These are phyloP conservation scores for Drosophila rubida DNA, from an alignment of 2,888 invertebrate species.

Conservation along the genomic window DNA sequence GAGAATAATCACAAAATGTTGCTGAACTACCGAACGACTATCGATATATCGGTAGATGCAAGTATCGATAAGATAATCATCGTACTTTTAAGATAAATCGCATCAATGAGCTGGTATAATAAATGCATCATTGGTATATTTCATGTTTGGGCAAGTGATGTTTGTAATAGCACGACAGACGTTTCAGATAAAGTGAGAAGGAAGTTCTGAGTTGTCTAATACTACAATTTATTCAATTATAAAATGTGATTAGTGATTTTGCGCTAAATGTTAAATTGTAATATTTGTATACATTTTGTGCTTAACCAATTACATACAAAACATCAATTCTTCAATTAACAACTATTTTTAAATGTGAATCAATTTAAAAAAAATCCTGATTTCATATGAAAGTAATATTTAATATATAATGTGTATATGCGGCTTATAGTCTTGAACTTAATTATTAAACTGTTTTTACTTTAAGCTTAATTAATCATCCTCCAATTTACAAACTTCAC, in stretches of 20 bases:
- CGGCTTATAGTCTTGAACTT: too few relatives aligned
- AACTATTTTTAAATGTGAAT: too few relatives aligned
- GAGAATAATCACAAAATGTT: constrained; percentile 67
- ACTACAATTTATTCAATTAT: not conserved
- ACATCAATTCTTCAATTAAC: too few relatives aligned
- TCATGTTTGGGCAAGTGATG: not conserved
- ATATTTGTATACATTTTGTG: not conserved
- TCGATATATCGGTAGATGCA: constrained; percentile 43
- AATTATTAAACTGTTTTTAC: not conserved
- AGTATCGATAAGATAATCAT: constrained; percentile 33
- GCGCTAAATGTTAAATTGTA: not conserved
- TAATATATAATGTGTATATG: too few relatives aligned
- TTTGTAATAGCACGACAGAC: too few relatives aligned
- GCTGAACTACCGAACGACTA: constrained; percentile 43
- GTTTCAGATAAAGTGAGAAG: too few relatives aligned
- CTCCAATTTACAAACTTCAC: constrained; percentile 1
- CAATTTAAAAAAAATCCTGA: not conserved
- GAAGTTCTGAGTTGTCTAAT: too few relatives aligned
- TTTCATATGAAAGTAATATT: too few relatives aligned
- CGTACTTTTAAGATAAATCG: not conserved
- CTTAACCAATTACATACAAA: not conserved
- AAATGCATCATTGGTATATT: not conserved
- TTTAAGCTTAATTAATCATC: not conserved
- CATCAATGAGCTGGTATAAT: not conserved
- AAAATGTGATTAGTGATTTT: too few relatives aligned